A percentile compares a stretch with the other conserved stretches of the same genome.
Evolutionary conservation across 2,888 invertebrate species (phyloP).

Genomic region (Folsomia manolachei): DNA sequence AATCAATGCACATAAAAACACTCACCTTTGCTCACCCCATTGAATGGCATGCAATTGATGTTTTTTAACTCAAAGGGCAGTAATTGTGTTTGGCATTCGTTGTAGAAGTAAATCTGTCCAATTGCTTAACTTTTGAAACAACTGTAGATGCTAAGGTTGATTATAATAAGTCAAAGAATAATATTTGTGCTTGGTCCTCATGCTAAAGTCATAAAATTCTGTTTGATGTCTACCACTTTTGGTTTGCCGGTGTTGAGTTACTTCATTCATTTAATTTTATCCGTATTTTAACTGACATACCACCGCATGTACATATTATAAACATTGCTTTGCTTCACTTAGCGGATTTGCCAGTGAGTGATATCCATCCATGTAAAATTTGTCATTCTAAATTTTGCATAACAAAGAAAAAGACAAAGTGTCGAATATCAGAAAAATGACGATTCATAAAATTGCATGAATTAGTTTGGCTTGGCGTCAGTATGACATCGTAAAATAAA

Average conservation of each 20-base stretch:
- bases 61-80: too few relatives aligned
- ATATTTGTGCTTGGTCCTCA: constrained; percentile 18
- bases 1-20: too few relatives aligned
- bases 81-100: too few relatives aligned
- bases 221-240: not conserved
- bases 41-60: too few relatives aligned
- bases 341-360: not conserved
- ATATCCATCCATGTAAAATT: not conserved
- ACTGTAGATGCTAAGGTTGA: too few relatives aligned
- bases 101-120: too few relatives aligned
- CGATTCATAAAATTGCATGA: not conserved
- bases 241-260: not conserved
- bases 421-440: not conserved
- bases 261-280: not conserved
- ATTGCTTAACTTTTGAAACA: not conserved
- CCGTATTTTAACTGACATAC: too few relatives aligned
- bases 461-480: too few relatives aligned
- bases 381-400: not conserved
- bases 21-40: too few relatives aligned
- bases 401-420: not conserved
- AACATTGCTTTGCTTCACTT: not conserved
- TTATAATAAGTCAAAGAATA: not conserved
- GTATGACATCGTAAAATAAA: too few relatives aligned
- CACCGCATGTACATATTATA: not conserved
- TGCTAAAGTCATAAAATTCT: constrained; percentile 11